Evolutionary conservation across 2,888 invertebrate species (phyloP), one percentile per base, ranked within the genome.

Genomic region (Caenorhabditis sulstoni): DNA sequence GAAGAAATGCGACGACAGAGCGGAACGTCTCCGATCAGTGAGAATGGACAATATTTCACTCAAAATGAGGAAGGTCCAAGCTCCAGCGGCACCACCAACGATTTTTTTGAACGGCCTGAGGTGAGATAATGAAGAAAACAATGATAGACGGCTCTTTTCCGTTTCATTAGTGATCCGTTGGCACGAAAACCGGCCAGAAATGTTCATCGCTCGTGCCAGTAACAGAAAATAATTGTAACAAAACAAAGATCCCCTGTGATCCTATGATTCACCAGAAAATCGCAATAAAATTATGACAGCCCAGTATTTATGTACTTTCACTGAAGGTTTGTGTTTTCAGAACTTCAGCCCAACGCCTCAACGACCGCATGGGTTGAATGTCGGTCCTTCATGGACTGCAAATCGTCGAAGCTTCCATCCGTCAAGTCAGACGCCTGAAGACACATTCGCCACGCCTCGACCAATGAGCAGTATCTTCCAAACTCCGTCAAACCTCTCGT

Each of bases 351-450:
- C 16, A 4, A 70, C 70, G 3, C 77, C 77, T 22, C 70, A 59
- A 49, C 59, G 77, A 16, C 77, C 77, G 20, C 61, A 59, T 29
- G 49, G 16, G 11, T 29, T 77, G 20, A 58, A 70, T 16, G 59
- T 70, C 16, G 61, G 45, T 12, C 39, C 52, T 41, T 18, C 29
- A 4, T 18, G 53, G n/a, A 35, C 23, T 5, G 20, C 57, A 5
- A 41, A 49, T 0, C 62, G 67, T 18, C 49, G 67, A 5, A 57
- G 45, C 12, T 44, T 45, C 16, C 70, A 53, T 12, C 61, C 61
- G 23, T 45, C 59, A 0, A 45, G 44, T 29, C 53, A 41, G 7
- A 59, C 61, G 0, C 50, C 61, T 20, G 29, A 7, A 29, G 7
- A 5, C 4, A 47, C 39, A 14, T 65, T 49, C 9, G 11, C 41